A percentile compares a stretch with the other conserved stretches of the same genome.
Evolutionary conservation across 2,888 invertebrate genomes (phyloP).

Genomic region (Lacanobia wlatinum): DNA sequence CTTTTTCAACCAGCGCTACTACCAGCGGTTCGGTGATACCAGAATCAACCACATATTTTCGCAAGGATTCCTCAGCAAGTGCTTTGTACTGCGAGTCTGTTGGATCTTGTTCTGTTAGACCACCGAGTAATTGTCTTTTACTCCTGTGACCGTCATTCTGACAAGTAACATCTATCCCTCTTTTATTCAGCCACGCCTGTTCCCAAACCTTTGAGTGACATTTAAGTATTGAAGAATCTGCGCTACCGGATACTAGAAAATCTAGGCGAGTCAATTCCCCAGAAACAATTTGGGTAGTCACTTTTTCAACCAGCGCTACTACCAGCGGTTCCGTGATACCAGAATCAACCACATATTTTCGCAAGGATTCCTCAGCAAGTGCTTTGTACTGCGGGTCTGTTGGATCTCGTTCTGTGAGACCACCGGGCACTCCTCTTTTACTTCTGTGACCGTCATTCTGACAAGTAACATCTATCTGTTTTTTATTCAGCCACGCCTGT

Average conservation of each 20-base stretch:
- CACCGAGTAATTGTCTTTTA: neutral
- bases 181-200: slow-evolving; percentile 50
- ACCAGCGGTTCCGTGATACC: slow-evolving; percentile 39
- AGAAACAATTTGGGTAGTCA: slow-evolving; percentile 68
- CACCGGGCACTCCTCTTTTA: slow-evolving; percentile 56
- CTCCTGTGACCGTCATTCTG: slow-evolving; percentile 33
- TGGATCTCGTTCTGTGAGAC: slow-evolving; percentile 45
- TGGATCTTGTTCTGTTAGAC: neutral
- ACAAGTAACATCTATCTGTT: slow-evolving; percentile 65
- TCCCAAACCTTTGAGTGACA: slow-evolving; percentile 62
- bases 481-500: slow-evolving; percentile 54
- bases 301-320: slow-evolving; percentile 57
- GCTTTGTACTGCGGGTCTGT: slow-evolving; percentile 60
- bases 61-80: slow-evolving; percentile 41
- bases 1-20: slow-evolving; percentile 57
- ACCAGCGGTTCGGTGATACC: slow-evolving; percentile 34
- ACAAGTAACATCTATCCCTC: slow-evolving; percentile 53
- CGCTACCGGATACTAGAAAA: slow-evolving; percentile 47
- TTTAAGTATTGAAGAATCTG: neutral
- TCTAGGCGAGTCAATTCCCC: slow-evolving; percentile 63
- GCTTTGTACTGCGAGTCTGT: neutral
- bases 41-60: slow-evolving; percentile 13
- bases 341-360: slow-evolving; percentile 47
- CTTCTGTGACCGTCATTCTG: slow-evolving; percentile 17
- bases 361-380: slow-evolving; percentile 67